Percentiles rank a stretch among this genome's conserved stretches.
phyloP scores from a whole-genome alignment of 2,797 vertebrate species.

The Craterocephalus amniculus region DNA sequence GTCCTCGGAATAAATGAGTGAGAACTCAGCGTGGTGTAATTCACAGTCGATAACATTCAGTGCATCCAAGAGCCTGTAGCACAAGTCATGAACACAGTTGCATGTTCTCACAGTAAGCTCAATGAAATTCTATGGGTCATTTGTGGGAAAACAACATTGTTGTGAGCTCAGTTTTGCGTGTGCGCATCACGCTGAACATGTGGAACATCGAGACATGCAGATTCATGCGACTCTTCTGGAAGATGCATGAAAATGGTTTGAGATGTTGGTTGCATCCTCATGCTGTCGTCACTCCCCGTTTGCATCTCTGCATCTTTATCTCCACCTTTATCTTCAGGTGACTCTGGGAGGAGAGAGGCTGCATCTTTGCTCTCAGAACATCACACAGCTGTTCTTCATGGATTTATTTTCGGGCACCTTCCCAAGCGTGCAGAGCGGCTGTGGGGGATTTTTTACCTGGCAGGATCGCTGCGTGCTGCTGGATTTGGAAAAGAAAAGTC shows the following conservation, averaged over 20 bases:
- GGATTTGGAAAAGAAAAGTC: conserved; percentile 42
- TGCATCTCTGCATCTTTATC: conserved; percentile 17
- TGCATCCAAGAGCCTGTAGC: conserved; percentile 60
- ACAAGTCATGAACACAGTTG: conserved; percentile 63
- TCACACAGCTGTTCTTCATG: conserved; percentile 32
- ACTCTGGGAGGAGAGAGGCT: conserved; percentile 12
- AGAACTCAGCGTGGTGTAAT: conserved; percentile 54
- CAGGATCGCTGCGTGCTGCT: conserved; percentile 2
- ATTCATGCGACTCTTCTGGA: conserved; percentile 33
- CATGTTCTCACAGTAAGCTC: conserved; percentile 46
- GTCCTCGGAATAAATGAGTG: conserved; percentile 49
- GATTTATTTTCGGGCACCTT: neutral
- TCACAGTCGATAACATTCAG: conserved; percentile 76
- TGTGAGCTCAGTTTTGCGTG: conserved; percentile 15
- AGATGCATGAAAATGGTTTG: conserved; percentile 23
- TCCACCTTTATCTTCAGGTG: conserved; percentile 38
- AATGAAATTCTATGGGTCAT: conserved; percentile 33
- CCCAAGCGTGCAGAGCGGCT: conserved; percentile 31
- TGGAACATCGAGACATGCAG: conserved; percentile 46
- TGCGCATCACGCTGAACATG: conserved; percentile 33
- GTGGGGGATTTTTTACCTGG: conserved; percentile 35
- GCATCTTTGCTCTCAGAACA: conserved; percentile 37
- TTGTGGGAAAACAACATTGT: conserved; percentile 31
- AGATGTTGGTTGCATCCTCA: conserved; percentile 10
- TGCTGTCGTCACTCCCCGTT: conserved; percentile 14